These are phyloP conservation scores for Drosophila kurseongensis DNA, from an alignment of 1,140 invertebrate genomes.

Conservation along the genomic window DNA sequence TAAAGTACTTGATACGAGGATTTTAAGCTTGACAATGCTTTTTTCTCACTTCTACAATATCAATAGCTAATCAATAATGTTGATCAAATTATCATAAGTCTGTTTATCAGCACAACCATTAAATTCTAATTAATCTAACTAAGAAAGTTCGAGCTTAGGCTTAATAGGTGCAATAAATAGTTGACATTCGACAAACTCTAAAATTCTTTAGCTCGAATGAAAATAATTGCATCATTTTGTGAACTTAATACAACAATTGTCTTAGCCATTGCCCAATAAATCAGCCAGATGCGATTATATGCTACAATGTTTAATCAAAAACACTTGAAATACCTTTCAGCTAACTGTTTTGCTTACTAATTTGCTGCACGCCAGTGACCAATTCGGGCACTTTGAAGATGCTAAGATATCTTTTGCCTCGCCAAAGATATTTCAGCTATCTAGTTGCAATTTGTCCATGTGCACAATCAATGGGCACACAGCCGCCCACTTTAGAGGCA, in stretches of 20 bases:
- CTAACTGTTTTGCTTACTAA: slow-evolving; percentile 2
- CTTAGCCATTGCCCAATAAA: not conserved
- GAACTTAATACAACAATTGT: not conserved
- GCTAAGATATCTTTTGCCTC: slow-evolving; percentile 37
- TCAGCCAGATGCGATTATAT: not conserved
- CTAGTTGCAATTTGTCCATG: slow-evolving; percentile 69
- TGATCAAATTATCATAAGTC: too few relatives aligned
- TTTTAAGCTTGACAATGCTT: too few relatives aligned
- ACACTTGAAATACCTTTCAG: slow-evolving; percentile 2
- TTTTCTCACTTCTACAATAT: too few relatives aligned
- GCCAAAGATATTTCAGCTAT: slow-evolving; percentile 56
- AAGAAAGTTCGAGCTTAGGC: not conserved
- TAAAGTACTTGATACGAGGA: too few relatives aligned
- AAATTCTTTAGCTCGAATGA: not conserved
- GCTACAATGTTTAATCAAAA: slow-evolving; percentile 29
- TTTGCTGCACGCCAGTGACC: not conserved
- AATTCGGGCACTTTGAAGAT: slow-evolving; percentile 9
- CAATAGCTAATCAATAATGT: too few relatives aligned
- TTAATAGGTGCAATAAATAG: slow-evolving; percentile 1
- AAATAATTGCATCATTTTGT: not conserved
- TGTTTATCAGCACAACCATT: not conserved
- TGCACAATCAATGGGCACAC: slow-evolving; percentile 14
- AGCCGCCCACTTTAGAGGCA: slow-evolving; percentile 15
- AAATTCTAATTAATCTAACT: not conserved
- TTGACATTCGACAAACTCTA: not conserved